phyloP scores from a whole-genome alignment of 1,140 invertebrate species.

The Drosophila leontia region DNA sequence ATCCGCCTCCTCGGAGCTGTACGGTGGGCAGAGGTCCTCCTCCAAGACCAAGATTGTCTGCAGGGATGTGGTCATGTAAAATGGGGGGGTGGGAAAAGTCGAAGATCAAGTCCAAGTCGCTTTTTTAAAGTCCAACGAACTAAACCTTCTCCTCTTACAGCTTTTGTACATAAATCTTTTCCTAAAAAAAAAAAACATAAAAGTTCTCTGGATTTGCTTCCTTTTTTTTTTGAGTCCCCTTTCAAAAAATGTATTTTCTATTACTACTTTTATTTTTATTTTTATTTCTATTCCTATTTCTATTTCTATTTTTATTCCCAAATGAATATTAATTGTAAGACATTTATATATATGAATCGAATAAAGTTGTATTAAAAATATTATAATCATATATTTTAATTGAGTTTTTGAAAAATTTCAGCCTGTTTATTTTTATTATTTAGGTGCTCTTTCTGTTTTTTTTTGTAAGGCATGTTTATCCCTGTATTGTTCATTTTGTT shows the following conservation, averaged over 20 bases:
- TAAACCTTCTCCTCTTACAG: too few species aligned
- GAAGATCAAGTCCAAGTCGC: background rate
- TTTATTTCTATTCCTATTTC: background rate
- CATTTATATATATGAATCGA: slow-evolving; percentile 56
- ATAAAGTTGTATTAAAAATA: slow-evolving; percentile 64
- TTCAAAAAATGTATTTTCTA: background rate
- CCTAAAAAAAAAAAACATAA: too few species aligned
- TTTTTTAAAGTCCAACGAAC: background rate
- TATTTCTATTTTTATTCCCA: slow-evolving; percentile 1
- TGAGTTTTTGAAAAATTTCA: background rate
- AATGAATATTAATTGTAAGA: slow-evolving; percentile 26
- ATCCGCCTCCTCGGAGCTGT: slow-evolving; percentile 61
- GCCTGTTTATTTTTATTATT: too few species aligned
- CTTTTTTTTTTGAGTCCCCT: slow-evolving; percentile 12
- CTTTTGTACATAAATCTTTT: slow-evolving; percentile 49
- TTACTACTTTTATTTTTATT: background rate
- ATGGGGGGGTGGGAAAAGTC: background rate
- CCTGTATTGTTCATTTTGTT: background rate
- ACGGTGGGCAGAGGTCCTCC: slow-evolving; percentile 54
- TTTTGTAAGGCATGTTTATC: too few species aligned
- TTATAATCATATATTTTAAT: background rate
- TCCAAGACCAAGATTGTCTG: slow-evolving; percentile 78
- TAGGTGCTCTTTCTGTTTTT: too few species aligned
- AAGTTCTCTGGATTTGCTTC: slow-evolving; percentile 3
- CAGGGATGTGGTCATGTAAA: slow-evolving; percentile 69